Evolutionary conservation across 2,113 vertebrate species (phyloP), one percentile per base, ranked within the genome.

Genomic region (Patagioenas fasciata): DNA sequence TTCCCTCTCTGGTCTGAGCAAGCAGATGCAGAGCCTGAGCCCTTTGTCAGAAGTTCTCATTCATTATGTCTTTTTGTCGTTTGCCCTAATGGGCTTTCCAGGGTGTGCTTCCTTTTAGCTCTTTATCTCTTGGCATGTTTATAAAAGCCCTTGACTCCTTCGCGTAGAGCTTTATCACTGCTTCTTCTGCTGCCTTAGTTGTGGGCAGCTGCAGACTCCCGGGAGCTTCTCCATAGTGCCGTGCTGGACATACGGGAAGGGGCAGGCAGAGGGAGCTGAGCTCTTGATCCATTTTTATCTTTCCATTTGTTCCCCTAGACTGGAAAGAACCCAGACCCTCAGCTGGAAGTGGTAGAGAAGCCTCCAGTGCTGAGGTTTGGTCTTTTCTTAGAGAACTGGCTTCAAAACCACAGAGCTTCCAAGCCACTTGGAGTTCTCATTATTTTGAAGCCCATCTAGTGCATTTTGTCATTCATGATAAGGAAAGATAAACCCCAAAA

Each of bases 31-130:
- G 42, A 64, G 31, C 34, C 61, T 28, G 40, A 84, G 32, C 38
- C 34, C 11, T 92, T 91, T 89, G n/a, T 94, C 82, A 92, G 61
- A 57, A 38, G 2, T 81, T 84, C 57, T 79, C 1, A 0, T 67
- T 78, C 73, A 53, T 86, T 84, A 53, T 5, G 10, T 56, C 44
- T 32, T 79, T 87, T 78, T 91, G 44, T 91, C 42, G 50, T 80
- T 86, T 91, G 54, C 50, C n/a, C 53, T 91, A 12, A 64, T 56
- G 61, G 56, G 10, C 31, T 96, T 88, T 88, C 75, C 89, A 92
- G 78, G 53, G 81, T 87, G 50, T 81, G 40, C 51, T 94, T 95
- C 66, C 78, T 89, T 40, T 80, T 92, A 40, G 70, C 38, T 70
- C 20, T 78, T 51, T 77, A 34, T 61, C 32, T 88, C 69, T 50